Evolutionary conservation across 2,888 invertebrate species (phyloP).

Genomic region (Aromia moschata): DNA sequence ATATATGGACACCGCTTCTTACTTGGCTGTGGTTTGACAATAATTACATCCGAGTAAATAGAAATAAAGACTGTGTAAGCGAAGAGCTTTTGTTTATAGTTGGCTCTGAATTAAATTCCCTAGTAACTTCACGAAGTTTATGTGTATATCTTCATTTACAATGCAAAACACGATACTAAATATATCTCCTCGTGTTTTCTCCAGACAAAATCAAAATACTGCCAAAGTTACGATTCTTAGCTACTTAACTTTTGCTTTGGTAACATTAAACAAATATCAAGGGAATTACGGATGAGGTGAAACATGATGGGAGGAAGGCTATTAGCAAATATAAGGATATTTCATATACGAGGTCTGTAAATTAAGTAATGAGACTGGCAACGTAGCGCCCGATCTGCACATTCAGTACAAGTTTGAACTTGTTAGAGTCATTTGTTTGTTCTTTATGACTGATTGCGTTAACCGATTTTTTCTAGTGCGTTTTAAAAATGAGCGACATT

Average conservation of each 20-base stretch:
- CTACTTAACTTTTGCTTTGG: neutral
- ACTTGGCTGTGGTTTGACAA: neutral
- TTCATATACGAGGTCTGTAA: too few species aligned
- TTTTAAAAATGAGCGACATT: too few species aligned
- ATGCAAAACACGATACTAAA: neutral
- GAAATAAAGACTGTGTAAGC: neutral
- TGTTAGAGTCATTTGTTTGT: too few species aligned
- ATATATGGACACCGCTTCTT: neutral
- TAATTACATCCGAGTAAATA: neutral
- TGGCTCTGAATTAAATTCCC: neutral
- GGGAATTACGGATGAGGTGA: too few species aligned
- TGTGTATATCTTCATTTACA: slow-evolving; percentile 2
- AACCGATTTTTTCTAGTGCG: too few species aligned
- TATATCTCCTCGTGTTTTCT: neutral
- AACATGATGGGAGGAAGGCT: too few species aligned
- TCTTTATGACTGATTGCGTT: too few species aligned
- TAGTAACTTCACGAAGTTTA: neutral
- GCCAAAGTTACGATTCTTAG: neutral
- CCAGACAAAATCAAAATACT: neutral
- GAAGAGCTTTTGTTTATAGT: neutral
- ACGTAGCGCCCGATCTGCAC: too few species aligned
- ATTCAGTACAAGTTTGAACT: too few species aligned
- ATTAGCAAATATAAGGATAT: too few species aligned
- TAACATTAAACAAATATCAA: too few species aligned
- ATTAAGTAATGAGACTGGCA: too few species aligned